Percentiles rank a stretch among this genome's conserved stretches.
phyloP scores from a whole-genome alignment of 2,113 vertebrate species.

The Chloroceryle aenea region DNA sequence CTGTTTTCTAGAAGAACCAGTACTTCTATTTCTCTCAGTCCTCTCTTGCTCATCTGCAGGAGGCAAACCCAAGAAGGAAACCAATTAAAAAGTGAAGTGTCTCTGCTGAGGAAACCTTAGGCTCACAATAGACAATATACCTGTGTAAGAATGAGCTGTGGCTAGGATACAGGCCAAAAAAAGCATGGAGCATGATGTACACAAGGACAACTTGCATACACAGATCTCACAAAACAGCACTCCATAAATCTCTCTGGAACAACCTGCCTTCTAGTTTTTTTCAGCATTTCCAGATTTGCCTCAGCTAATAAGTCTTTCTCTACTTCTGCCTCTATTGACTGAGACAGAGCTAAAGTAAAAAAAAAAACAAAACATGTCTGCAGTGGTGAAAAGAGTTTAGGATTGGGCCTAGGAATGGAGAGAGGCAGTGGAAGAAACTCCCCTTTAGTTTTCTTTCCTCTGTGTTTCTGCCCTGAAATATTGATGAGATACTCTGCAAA shows the following conservation, averaged over 20 bases:
- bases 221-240: background rate
- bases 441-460: background rate
- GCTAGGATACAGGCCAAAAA: background rate
- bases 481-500: background rate
- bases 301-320: background rate
- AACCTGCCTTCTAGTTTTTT: background rate
- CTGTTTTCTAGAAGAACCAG: background rate
- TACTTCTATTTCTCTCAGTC: background rate
- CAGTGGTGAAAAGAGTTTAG: background rate
- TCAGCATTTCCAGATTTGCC: background rate
- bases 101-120: background rate
- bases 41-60: background rate
- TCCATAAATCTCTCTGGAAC: background rate
- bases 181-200: background rate
- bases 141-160: background rate
- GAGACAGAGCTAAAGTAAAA: background rate
- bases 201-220: background rate
- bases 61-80: background rate
- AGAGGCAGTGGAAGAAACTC: background rate
- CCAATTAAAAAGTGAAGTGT: background rate
- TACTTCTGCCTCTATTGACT: background rate
- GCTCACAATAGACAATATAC: background rate
- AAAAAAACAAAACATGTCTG: background rate
- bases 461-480: background rate
- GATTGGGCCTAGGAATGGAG: background rate